Conservation (phyloP, 2,113 vertebrate genomes). For the Gadus macrocephalus region DNA sequence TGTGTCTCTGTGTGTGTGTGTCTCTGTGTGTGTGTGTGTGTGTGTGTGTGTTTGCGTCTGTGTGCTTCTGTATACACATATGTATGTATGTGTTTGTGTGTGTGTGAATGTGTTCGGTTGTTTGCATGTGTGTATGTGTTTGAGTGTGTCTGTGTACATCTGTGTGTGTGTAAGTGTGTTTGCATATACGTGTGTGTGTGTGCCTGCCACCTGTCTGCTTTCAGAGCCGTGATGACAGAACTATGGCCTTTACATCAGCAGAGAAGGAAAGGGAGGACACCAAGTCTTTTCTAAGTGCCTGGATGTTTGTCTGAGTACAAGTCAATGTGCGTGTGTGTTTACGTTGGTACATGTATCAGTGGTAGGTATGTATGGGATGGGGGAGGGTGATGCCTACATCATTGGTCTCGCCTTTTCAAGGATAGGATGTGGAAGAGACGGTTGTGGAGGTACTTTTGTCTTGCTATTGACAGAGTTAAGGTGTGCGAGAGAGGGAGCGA, state of each 20-base stretch:
- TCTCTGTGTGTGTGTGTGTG: constrained; percentile 7
- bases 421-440: constrained; percentile 30
- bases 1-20: constrained; percentile 14
- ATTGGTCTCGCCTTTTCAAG: background rate
- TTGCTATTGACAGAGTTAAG: constrained; percentile 6
- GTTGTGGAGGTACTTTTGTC: constrained; percentile 8
- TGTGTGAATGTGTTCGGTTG: constrained; percentile 16
- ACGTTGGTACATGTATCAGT: background rate
- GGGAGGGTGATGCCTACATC: background rate
- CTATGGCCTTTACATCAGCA: constrained; percentile 28
- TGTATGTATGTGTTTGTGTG: constrained; percentile 9
- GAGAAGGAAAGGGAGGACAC: background rate
- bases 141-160: constrained; percentile 8
- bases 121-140: constrained; percentile 10
- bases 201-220: constrained; percentile 12
- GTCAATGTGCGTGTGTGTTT: constrained; percentile 13
- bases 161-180: constrained; percentile 10
- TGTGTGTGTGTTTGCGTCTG: background rate
- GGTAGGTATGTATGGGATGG: background rate
- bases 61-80: too few species aligned
- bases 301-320: constrained; percentile 9
- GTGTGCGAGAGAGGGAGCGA: background rate
- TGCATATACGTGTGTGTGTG: constrained; percentile 18
- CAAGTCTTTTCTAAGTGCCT: constrained; percentile 13
- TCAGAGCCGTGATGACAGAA: constrained; percentile 40